Conservation (phyloP, 30 jellyfish, hydroid and myxozoan genomes). For the Cassiopea andromeda region DNA sequence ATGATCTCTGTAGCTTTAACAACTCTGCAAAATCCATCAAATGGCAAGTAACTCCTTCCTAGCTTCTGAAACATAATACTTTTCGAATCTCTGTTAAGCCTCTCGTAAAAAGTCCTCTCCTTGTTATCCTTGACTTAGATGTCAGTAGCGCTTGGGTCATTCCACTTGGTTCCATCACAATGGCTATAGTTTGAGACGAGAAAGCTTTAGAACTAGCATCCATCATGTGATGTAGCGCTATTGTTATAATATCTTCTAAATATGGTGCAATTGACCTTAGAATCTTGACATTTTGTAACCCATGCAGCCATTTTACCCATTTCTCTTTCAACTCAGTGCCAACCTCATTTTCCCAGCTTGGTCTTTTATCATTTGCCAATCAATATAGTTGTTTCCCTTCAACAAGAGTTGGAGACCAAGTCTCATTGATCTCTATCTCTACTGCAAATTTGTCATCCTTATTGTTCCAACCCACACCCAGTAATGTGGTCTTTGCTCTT, state of each 20-base stretch:
- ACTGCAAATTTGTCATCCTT: conserved; percentile 32
- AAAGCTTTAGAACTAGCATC: conserved; percentile 61
- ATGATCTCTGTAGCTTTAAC: conserved; percentile 41
- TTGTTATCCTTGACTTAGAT: conserved; percentile 52
- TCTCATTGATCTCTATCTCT: conserved; percentile 11
- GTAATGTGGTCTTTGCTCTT: conserved; percentile 33
- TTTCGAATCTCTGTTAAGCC: conserved; percentile 59
- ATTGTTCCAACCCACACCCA: conserved; percentile 52
- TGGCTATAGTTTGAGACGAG: conserved; percentile 23
- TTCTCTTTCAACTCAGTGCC: conserved; percentile 34
- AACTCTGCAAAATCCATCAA: conserved; percentile 41
- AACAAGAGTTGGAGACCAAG: conserved; percentile 26
- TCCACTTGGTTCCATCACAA: conserved; percentile 36
- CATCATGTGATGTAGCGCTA: conserved; percentile 46
- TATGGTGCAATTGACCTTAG: conserved; percentile 59
- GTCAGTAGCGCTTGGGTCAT: conserved; percentile 33
- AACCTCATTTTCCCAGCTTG: conserved; percentile 39
- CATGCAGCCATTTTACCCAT: conserved; percentile 28
- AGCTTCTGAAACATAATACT: conserved; percentile 32
- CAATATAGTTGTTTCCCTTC: conserved; percentile 56
- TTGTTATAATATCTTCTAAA: conserved; percentile 23
- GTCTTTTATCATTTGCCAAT: conserved; percentile 51
- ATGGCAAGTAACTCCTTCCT: conserved; percentile 56
- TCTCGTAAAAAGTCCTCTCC: conserved; percentile 50
- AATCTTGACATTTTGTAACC: conserved; percentile 20